A percentile compares a stretch with the other conserved stretches of the same genome.
Evolutionary conservation across 1,140 invertebrate species (phyloP).

Genomic region (Mercenaria mercenaria): DNA sequence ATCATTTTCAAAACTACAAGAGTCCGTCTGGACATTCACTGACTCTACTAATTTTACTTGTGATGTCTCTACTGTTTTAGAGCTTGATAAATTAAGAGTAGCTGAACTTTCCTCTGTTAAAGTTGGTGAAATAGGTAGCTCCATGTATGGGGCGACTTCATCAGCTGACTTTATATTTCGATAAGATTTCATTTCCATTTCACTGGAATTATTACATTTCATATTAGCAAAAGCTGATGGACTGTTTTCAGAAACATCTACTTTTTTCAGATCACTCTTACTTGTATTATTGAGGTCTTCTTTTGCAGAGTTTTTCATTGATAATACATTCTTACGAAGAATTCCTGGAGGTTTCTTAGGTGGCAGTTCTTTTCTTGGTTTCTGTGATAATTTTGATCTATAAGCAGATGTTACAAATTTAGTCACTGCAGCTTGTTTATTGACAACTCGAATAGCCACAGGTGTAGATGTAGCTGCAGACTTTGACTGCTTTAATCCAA

Average conservation of each 20-base stretch:
- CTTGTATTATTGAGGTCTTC: not conserved
- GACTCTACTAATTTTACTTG: not conserved
- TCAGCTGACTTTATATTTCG: not conserved
- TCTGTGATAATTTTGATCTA: slow-evolving; percentile 35
- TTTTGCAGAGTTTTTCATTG: not conserved
- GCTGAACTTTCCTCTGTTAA: slow-evolving; percentile 22
- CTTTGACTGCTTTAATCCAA: slow-evolving; percentile 25
- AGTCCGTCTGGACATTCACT: slow-evolving; percentile 3
- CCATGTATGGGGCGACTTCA: not conserved
- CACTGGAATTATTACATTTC: not conserved
- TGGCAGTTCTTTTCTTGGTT: slow-evolving; percentile 3
- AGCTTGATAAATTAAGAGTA: not conserved
- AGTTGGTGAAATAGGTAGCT: slow-evolving; percentile 35
- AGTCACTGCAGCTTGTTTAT: slow-evolving; percentile 38
- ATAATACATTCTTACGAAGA: not conserved
- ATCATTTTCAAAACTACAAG: not conserved
- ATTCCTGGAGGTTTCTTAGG: not conserved
- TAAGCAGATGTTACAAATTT: not conserved
- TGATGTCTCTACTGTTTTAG: not conserved
- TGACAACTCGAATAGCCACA: slow-evolving; percentile 32
- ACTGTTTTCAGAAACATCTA: not conserved
- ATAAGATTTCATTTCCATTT: not conserved
- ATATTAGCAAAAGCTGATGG: not conserved
- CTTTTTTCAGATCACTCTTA: not conserved
- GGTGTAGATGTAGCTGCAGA: slow-evolving; percentile 48